Percentiles rank a stretch among this genome's conserved stretches.
Evolutionary conservation across 2,113 vertebrate species (phyloP).

Genomic region (Pampusana beccarii): DNA sequence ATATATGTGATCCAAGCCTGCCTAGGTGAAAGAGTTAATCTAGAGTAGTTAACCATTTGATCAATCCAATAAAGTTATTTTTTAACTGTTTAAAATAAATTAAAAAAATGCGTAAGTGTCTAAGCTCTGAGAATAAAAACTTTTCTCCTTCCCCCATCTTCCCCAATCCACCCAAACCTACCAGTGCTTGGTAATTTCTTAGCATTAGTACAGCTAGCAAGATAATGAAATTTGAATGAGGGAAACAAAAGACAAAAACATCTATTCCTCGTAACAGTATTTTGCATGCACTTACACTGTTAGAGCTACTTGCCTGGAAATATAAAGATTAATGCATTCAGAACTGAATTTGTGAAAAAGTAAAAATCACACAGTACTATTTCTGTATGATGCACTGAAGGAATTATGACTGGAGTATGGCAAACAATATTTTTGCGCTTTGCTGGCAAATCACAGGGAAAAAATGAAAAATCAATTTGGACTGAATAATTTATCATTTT

Average conservation of each 20-base stretch:
- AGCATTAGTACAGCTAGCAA: neutral
- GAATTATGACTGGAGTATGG: neutral
- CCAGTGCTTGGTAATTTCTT: neutral
- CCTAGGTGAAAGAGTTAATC: neutral
- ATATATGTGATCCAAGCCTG: neutral
- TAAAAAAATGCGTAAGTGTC: neutral
- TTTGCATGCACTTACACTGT: neutral
- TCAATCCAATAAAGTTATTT: neutral
- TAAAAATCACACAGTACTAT: neutral
- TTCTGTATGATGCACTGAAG: neutral
- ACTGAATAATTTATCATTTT: neutral
- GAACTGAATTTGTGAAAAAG: neutral
- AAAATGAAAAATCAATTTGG: neutral
- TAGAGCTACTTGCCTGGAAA: neutral
- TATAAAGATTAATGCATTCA: neutral
- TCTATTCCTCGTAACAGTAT: neutral
- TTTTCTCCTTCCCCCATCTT: neutral
- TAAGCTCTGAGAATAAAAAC: neutral
- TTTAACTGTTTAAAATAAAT: neutral
- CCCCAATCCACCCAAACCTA: neutral
- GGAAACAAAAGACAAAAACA: neutral
- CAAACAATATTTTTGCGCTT: neutral
- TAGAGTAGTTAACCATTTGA: conserved; percentile 2
- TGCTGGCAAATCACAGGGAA: neutral
- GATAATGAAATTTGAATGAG: neutral